These are phyloP conservation scores for Thereva unica DNA, from an alignment of 2,888 invertebrate genomes.

Conservation along the genomic window DNA sequence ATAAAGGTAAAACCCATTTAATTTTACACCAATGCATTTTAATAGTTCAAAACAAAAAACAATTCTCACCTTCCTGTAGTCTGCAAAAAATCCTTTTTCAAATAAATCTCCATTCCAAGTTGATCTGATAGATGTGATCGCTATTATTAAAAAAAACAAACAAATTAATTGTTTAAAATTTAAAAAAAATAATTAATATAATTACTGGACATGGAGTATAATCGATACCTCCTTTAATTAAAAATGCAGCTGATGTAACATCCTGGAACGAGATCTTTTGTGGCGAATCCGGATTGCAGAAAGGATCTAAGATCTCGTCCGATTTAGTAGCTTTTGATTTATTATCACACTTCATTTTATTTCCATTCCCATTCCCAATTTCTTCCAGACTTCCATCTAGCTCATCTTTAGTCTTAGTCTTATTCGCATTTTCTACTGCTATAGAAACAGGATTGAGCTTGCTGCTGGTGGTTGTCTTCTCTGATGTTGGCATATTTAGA, in stretches of 20 bases:
- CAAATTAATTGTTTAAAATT: neutral
- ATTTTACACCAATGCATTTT: no score
- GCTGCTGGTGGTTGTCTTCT: no score
- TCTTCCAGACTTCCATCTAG: no score
- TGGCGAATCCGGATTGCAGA: slow-evolving; percentile 72
- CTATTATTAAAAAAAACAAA: slow-evolving; percentile 59
- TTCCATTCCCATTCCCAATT: no score
- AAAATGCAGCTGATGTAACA: slow-evolving; percentile 85
- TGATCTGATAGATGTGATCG: slow-evolving; percentile 78
- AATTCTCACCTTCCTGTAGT: slow-evolving; percentile 81
- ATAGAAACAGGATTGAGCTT: no score
- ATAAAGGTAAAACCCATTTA: no score
- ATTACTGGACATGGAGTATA: neutral
- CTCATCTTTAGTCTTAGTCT: no score
- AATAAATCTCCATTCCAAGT: slow-evolving; percentile 83
- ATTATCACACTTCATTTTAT: no score
- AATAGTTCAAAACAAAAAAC: neutral
- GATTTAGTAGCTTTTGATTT: neutral
- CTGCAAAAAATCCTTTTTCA: slow-evolving; percentile 94
- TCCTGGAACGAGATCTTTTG: slow-evolving; percentile 78
- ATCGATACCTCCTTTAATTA: slow-evolving; percentile 72
- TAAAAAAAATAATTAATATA: neutral
- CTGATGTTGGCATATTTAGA: no score
- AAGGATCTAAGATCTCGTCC: slow-evolving; percentile 54
- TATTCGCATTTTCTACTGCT: no score